Evolutionary conservation across 2,797 vertebrate species (phyloP).

Genomic region (Pangasius macronema): DNA sequence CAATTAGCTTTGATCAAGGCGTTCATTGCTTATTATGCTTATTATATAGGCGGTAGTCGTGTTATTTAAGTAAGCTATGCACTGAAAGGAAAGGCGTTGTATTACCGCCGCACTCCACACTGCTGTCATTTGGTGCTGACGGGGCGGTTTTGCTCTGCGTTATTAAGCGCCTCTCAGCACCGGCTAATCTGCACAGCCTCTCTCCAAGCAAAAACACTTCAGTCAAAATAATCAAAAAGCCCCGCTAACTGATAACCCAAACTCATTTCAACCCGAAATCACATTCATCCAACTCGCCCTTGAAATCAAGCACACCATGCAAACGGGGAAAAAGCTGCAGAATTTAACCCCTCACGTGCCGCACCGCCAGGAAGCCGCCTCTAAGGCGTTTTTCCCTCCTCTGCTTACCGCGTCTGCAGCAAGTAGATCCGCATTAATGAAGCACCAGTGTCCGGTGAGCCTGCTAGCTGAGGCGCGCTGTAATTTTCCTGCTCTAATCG

Average conservation of each 20-base stretch:
- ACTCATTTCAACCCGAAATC: background rate
- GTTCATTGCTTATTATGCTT: background rate
- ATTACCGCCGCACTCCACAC: constrained; percentile 22
- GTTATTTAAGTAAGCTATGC: background rate
- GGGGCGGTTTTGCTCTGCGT: constrained; percentile 16
- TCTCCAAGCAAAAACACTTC: background rate
- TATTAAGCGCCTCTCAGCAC: background rate
- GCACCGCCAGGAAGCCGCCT: background rate
- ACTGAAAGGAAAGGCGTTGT: background rate
- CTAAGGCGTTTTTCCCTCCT: constrained; percentile 10
- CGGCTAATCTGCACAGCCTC: background rate
- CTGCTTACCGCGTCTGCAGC: constrained; percentile 42
- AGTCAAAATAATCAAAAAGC: background rate
- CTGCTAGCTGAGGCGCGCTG: background rate
- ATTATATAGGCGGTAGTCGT: background rate
- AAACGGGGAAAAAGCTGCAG: constrained; percentile 69
- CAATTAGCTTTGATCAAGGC: background rate
- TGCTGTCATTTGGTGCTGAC: constrained; percentile 13
- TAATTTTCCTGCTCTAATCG: constrained; percentile 3
- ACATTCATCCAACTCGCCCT: background rate
- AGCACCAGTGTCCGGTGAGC: background rate
- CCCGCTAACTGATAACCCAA: background rate
- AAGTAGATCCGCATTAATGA: constrained; percentile 23
- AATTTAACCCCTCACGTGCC: constrained; percentile 78
- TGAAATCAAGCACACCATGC: constrained; percentile 58